These are phyloP conservation scores for Galeopterus variegatus DNA, from an alignment of 2,113 vertebrate species.

Conservation along the genomic window DNA sequence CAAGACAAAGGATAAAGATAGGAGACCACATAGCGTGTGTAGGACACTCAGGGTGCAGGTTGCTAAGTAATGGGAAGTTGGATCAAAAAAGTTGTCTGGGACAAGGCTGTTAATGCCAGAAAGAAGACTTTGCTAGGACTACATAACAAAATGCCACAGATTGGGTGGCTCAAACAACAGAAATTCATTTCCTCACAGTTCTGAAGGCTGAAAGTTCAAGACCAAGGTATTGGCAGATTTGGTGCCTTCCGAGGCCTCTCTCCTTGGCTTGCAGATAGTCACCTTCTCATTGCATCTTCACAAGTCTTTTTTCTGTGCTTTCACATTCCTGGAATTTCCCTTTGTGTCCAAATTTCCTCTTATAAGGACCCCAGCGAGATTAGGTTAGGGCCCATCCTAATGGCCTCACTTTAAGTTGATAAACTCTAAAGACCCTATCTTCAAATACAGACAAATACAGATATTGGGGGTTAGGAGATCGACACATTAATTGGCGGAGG, in stretches of 20 bases:
- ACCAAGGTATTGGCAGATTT: not conserved
- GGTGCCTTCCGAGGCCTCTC: not conserved
- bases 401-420: not conserved
- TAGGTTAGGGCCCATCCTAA: not conserved
- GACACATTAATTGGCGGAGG: not conserved
- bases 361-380: not conserved
- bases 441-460: not conserved
- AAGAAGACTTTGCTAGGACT: not conserved
- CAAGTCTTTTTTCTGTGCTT: not conserved
- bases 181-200: not conserved
- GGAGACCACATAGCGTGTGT: rapidly evolving
- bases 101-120: not conserved
- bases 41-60: rapidly evolving
- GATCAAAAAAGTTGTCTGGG: not conserved
- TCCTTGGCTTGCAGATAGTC: not conserved
- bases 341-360: not conserved
- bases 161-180: not conserved
- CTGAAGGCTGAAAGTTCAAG: not conserved
- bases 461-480: not conserved
- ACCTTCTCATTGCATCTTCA: not conserved
- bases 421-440: not conserved
- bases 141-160: not conserved
- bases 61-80: not conserved
- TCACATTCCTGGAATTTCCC: not conserved
- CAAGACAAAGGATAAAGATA: not conserved